Conservation (phyloP, 2,113 vertebrate genomes). For the Collichthys lucidus region DNA sequence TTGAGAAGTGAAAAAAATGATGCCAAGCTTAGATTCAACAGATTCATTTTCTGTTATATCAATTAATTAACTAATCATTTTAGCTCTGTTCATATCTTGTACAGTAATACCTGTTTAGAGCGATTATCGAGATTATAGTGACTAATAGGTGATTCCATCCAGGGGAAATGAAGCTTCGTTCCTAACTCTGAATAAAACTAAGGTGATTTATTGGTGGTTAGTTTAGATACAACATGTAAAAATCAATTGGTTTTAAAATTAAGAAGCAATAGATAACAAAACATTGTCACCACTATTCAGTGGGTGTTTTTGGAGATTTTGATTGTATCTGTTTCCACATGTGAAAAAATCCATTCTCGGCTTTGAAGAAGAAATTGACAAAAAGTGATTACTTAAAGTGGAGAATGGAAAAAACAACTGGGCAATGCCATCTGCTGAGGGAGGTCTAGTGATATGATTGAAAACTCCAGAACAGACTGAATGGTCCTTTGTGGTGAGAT, state of each 20-base stretch:
- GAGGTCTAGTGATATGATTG: rapidly evolving
- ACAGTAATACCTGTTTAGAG: neutral
- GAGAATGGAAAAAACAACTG: neutral
- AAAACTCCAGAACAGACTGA: neutral
- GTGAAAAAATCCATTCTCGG: neutral
- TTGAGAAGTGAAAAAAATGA: neutral
- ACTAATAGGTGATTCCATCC: no score
- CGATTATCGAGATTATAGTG: neutral
- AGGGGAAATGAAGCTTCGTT: neutral
- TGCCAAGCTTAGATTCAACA: neutral
- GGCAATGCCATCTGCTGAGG: neutral
- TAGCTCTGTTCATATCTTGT: neutral
- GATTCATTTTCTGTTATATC: neutral
- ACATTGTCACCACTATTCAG: neutral
- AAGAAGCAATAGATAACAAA: neutral
- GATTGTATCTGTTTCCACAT: neutral
- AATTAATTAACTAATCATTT: neutral
- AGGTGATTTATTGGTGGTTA: no score
- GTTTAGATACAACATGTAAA: neutral
- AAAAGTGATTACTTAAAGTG: neutral
- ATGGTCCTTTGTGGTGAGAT: neutral
- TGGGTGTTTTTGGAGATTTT: neutral
- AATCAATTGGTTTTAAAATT: neutral
- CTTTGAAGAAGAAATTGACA: neutral
- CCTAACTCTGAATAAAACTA: neutral